phyloP scores from a whole-genome alignment of 1,140 invertebrate genomes.

The Gonioctena quinquepunctata region DNA sequence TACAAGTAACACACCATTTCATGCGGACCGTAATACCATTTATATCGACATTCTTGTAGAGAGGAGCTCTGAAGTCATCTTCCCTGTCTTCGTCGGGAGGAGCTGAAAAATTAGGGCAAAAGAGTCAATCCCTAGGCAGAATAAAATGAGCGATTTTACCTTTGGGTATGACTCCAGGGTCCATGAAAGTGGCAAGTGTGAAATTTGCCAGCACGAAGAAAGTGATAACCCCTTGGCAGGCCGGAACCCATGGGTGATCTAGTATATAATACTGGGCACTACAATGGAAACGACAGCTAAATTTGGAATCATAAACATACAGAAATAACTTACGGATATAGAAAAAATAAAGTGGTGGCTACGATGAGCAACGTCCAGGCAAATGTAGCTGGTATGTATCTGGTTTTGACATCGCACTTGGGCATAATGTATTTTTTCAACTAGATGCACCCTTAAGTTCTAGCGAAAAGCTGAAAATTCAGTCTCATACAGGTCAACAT shows the following conservation, averaged over 20 bases:
- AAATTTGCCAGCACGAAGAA: slow-evolving; percentile 98
- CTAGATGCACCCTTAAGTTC: slow-evolving; percentile 38
- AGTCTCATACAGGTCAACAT: slow-evolving; percentile 67
- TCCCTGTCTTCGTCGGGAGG: slow-evolving; percentile 94
- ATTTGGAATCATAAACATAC: slow-evolving; percentile 37
- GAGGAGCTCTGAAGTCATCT: slow-evolving; percentile 95
- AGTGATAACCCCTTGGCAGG: slow-evolving; percentile 91
- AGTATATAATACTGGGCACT: slow-evolving; percentile 86
- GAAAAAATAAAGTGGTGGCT: slow-evolving; percentile 92
- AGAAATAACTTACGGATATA: slow-evolving; percentile 86
- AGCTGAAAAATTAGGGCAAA: slow-evolving; percentile 64
- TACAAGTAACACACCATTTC: slow-evolving; percentile 99
- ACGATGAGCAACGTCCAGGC: slow-evolving; percentile 92
- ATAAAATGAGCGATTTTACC: slow-evolving; percentile 63
- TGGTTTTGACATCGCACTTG: slow-evolving; percentile 90
- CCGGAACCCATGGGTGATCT: slow-evolving; percentile 85
- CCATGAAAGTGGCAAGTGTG: slow-evolving; percentile 98
- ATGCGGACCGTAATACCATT: slow-evolving; percentile 97
- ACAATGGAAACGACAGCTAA: slow-evolving; percentile 51
- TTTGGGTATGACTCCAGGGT: slow-evolving; percentile 98
- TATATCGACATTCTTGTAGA: slow-evolving; percentile 98
- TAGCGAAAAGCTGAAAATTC: slow-evolving; percentile 58
- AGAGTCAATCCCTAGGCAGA: background rate
- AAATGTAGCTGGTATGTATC: slow-evolving; percentile 93
- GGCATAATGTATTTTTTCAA: slow-evolving; percentile 71